These are phyloP conservation scores for Catocala fraxini DNA, from an alignment of 2,888 invertebrate genomes.

Conservation along the genomic window DNA sequence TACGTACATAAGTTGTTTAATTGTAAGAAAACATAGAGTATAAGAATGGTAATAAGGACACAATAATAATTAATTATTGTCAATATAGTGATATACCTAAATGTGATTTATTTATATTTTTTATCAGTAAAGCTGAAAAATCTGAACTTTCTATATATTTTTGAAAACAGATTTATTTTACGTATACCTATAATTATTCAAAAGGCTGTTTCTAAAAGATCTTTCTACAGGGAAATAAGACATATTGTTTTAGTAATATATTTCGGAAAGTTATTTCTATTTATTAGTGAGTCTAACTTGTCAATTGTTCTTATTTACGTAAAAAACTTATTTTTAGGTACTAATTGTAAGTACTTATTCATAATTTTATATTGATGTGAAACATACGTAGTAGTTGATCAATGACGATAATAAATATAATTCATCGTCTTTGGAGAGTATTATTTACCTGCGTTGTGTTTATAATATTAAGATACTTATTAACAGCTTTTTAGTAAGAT, in stretches of 20 bases:
- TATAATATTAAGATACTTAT: no score
- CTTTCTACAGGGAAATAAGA: neutral
- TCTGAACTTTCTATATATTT: no score
- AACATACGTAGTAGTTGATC: neutral
- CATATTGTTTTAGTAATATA: neutral
- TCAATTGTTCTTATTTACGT: conserved; percentile 1
- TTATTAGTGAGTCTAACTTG: neutral
- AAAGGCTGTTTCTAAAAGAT: conserved; percentile 1
- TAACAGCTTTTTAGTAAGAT: no score
- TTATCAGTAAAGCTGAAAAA: neutral
- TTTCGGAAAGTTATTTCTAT: neutral
- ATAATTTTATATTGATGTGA: neutral
- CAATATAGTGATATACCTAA: neutral
- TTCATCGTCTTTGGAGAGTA: no score
- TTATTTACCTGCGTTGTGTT: no score
- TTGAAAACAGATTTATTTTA: neutral
- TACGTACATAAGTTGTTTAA: no score
- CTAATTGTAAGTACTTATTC: no score
- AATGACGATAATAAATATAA: neutral
- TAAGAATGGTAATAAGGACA: neutral
- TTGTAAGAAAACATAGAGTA: no score
- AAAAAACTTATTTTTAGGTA: no score
- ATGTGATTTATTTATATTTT: conserved; percentile 1
- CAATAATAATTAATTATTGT: neutral
- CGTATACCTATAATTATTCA: neutral